Percentiles rank a stretch among this genome's conserved stretches.
Conservation (phyloP, 2,888 invertebrate species). For the Beris morrisii region DNA sequence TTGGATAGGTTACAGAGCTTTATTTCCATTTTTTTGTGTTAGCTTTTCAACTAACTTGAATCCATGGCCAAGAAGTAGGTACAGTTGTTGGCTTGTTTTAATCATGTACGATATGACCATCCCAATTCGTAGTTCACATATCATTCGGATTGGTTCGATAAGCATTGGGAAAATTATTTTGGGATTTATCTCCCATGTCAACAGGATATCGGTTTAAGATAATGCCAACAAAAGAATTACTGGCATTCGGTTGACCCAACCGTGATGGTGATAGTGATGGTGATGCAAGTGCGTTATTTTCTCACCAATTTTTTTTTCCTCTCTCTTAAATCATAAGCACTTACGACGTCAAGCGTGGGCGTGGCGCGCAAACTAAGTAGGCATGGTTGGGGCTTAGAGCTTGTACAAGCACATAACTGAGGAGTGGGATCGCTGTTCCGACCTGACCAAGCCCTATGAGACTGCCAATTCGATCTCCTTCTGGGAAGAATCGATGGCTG, state of each 20-base stretch:
- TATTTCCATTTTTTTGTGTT: conserved; percentile 91
- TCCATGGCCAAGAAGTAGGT: conserved; percentile 91
- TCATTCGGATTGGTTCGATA: conserved; percentile 89
- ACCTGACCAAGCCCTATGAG: too few species aligned
- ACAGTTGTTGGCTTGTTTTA: conserved; percentile 92
- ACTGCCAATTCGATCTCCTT: too few species aligned
- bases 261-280: conserved; percentile 93
- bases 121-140: conserved; percentile 91
- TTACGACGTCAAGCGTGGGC: too few species aligned
- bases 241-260: conserved; percentile 92
- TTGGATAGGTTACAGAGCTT: conserved; percentile 93
- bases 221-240: conserved; percentile 82
- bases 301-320: conserved; percentile 92
- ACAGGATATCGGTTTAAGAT: conserved; percentile 90
- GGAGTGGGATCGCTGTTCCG: too few species aligned
- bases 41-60: conserved; percentile 90
- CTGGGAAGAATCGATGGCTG: too few species aligned
- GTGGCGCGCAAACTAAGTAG: too few species aligned
- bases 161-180: conserved; percentile 77
- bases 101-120: conserved; percentile 96
- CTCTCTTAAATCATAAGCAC: conserved; percentile 22
- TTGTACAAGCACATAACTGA: too few species aligned
- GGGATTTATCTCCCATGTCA: conserved; percentile 75
- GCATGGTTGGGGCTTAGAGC: too few species aligned
- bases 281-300: conserved; percentile 97